Base-by-base conservation (phyloP, 1,140 invertebrate genomes). In the Globodera ellingtonae region DNA sequence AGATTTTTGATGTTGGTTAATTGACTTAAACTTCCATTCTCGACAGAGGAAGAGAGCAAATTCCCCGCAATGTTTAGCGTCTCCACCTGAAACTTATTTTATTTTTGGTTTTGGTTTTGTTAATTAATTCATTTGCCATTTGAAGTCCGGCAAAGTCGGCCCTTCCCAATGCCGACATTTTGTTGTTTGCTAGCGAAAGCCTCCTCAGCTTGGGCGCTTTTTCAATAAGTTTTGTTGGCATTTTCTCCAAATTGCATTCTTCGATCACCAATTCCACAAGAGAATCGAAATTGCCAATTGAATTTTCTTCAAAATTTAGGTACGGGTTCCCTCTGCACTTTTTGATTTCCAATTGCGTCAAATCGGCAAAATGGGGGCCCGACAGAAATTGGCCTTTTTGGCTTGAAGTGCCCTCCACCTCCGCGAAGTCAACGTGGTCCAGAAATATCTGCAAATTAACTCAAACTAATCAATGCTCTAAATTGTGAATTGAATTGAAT, bases 1-100 rank as follows among this genome's bases (percentile, higher is more conserved):
- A 86, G 52, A 7, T 75, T 86, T 70, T 82, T 70, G n/a, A 86
- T 67, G 8, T 35, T 44, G 59, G 47, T 52, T 44, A 86, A 67
- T 77, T 83, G 74, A 18, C 67, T 79, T 50, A 86, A 75, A 5
- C 81, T 71, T 46, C 82, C 79, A 3, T 52, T 66, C 78, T 86
- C 85, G 6, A 82, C 70, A n/a, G 76, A 71, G 15, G 44, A 52
- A 48, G 80, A 79, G 13, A 85, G 62, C 10, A 87, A n/a, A 65
- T 86, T 86, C 35, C 80, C 87, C 4, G 78, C 73, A 35, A 86
- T 59, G 62, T 86, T 78, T 21, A 86, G 62, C 52, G 84, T 78
- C 71, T 86, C 81, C 21, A 86, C 50, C 86, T 88, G 35, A 76
- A 76, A n/a, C 13, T 21, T 47, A 47, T 8, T 76, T 67, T 65